Evolutionary conservation across 2,797 vertebrate species (phyloP).

Genomic region (Lacerta bilineata): DNA sequence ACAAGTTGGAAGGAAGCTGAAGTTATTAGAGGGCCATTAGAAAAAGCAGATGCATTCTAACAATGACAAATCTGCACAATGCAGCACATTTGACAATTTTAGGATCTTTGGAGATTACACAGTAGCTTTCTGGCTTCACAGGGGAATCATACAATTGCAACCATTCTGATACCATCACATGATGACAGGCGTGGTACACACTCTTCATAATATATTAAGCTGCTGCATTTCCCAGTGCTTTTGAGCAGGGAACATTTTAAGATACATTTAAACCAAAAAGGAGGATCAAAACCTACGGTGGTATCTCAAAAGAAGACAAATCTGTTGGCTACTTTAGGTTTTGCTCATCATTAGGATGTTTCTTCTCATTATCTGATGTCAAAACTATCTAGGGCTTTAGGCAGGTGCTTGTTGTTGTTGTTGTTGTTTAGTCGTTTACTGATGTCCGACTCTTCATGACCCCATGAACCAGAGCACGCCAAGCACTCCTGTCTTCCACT

Average conservation of each 20-base stretch:
- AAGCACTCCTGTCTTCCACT: too few species aligned
- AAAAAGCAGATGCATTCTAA: slow-evolving; percentile 24
- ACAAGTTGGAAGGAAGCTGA: slow-evolving; percentile 21
- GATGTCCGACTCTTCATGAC: too few species aligned
- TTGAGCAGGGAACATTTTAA: too few species aligned
- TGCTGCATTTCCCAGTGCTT: too few species aligned
- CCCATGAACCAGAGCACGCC: too few species aligned
- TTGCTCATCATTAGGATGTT: background rate
- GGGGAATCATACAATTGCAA: slow-evolving; percentile 32
- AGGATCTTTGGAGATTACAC: slow-evolving; percentile 6
- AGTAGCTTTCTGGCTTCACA: slow-evolving; percentile 25
- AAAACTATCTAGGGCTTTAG: background rate
- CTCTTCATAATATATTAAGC: slow-evolving; percentile 17
- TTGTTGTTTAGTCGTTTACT: too few species aligned
- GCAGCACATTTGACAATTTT: slow-evolving; percentile 29
- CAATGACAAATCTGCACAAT: slow-evolving; percentile 20
- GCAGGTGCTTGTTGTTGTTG: background rate
- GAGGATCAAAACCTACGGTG: slow-evolving; percentile 12
- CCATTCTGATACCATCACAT: slow-evolving; percentile 13
- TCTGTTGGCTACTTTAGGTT: slow-evolving; percentile 16
- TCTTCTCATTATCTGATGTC: slow-evolving; percentile 8
- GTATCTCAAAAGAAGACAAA: slow-evolving; percentile 37
- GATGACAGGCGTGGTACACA: background rate
- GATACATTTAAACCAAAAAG: background rate
- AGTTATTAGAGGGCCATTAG: slow-evolving; percentile 6